Evolutionary conservation across 2,888 invertebrate genomes (phyloP).

Genomic region (Danaus chrysippus): DNA sequence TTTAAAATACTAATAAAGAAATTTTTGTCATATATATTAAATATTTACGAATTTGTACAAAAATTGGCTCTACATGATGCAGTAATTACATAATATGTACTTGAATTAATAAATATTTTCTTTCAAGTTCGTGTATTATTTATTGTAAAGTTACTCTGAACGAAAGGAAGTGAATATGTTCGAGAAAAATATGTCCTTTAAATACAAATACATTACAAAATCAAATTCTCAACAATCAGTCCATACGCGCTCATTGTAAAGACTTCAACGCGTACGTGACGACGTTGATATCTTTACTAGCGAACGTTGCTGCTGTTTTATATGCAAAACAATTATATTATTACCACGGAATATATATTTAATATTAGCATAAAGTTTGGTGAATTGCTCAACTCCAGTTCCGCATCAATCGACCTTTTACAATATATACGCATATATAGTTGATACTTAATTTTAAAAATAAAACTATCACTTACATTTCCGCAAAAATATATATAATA

Average conservation of each 20-base stretch:
- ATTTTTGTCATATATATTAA: too few relatives aligned
- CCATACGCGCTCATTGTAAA: conserved; percentile 50
- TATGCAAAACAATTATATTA: conserved; percentile 19
- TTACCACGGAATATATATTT: conserved; percentile 22
- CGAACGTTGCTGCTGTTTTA: conserved; percentile 7
- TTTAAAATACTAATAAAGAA: too few relatives aligned
- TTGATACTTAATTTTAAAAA: conserved; percentile 18
- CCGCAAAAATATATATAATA: conserved; percentile 20
- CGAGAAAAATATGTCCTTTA: neutral
- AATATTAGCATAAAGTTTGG: conserved; percentile 32
- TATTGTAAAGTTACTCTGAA: too few relatives aligned
- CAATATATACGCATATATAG: conserved; percentile 30
- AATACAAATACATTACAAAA: conserved; percentile 3
- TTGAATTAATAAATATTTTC: too few relatives aligned
- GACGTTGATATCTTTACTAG: conserved; percentile 33
- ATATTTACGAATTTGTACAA: too few relatives aligned
- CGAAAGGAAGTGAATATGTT: neutral
- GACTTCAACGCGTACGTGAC: conserved; percentile 58
- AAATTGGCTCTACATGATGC: too few relatives aligned
- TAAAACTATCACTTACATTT: conserved; percentile 12
- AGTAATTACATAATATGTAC: too few relatives aligned
- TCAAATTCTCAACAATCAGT: conserved; percentile 8
- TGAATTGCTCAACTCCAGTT: conserved; percentile 32
- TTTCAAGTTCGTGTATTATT: too few relatives aligned
- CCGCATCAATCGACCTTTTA: conserved; percentile 33